Base-by-base conservation (phyloP, 1,140 invertebrate species). In the Proctacanthus coquilletti region DNA sequence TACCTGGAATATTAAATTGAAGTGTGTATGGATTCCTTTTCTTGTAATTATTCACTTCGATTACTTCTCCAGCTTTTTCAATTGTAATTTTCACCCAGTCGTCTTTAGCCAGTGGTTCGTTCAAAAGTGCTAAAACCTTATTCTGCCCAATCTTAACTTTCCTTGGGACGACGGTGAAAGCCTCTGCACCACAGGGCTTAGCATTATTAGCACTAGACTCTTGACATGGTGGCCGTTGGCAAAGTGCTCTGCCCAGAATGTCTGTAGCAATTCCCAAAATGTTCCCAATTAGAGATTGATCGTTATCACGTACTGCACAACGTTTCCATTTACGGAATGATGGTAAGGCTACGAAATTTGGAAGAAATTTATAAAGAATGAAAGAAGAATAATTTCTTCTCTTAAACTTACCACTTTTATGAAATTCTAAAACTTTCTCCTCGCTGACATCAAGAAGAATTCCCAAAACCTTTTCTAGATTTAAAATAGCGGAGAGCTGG, bases 21-120 rank as follows among this genome's bases (percentile, higher is more conserved):
- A 85, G 57, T 0, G 80, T 80, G 46, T 83, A 85, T 0, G 82
- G 81, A 56, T 87, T 85, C 44, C 80, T 69, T 45, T 72, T 71
- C 47, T 84, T 85, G 34, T 82, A 72, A 32, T 71, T 71, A 21
- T 66, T 69, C 41, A 85, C 70, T 43, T 84, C 77, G 42, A 82
- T 71, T 17, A 75, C 70, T 39, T 84, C 80, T 0, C 80, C 80
- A 49, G 79, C 80, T 48, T 80, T 80, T 56, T 84, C 80, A 3
- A 85, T 72, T 38, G 72, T 70, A 41, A 85, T 71, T 43, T 74
- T 77, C 2, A 85, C 64, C 15, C 65, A 73, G 58, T 87, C 82
- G 43, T 81, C 75, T 20, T 71, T 69, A 46, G 69, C 65, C 38
- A 86, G 60, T 0, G 83, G 81, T 43, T 84, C 78, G 35, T 78